A percentile compares a stretch with the other conserved stretches of the same genome.
phyloP scores from a whole-genome alignment of 2,888 invertebrate genomes.

The Acanthoscelides obtectus region DNA sequence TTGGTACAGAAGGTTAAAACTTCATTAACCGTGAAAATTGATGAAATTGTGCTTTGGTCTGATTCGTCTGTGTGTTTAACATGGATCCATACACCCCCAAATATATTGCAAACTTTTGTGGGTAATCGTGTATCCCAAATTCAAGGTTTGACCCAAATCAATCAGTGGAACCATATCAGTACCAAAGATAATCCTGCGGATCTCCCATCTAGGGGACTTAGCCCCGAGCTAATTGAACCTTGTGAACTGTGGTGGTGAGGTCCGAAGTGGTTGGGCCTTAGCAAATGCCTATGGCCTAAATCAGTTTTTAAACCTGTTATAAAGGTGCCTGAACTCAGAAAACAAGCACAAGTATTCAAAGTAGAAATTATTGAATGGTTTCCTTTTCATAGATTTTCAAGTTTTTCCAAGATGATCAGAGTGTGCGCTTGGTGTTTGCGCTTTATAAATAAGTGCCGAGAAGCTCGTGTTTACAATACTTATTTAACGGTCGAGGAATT shows the following conservation, averaged over 20 bases:
- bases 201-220: neutral
- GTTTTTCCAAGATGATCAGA: neutral
- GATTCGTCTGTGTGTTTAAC: constrained; percentile 1
- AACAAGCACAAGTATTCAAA: too few species aligned
- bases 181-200: neutral
- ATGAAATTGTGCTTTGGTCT: constrained; percentile 2
- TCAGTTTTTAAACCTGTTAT: too few species aligned
- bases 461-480: too few species aligned
- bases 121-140: constrained; percentile 8
- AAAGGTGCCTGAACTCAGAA: too few species aligned
- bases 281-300: too few species aligned
- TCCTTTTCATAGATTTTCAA: constrained; percentile 1
- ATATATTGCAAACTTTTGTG: constrained; percentile 3
- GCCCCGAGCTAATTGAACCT: neutral
- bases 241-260: neutral
- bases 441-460: neutral
- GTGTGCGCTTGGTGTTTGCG: constrained; percentile 1
- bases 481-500: too few species aligned
- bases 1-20: constrained; percentile 3
- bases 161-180: too few species aligned
- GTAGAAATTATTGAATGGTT: neutral
- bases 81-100: constrained; percentile 3
- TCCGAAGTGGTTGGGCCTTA: too few species aligned
- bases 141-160: too few species aligned
- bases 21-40: neutral